Evolutionary conservation across 2,888 invertebrate genomes (phyloP).

Genomic region (Phyto melanocephala): DNA sequence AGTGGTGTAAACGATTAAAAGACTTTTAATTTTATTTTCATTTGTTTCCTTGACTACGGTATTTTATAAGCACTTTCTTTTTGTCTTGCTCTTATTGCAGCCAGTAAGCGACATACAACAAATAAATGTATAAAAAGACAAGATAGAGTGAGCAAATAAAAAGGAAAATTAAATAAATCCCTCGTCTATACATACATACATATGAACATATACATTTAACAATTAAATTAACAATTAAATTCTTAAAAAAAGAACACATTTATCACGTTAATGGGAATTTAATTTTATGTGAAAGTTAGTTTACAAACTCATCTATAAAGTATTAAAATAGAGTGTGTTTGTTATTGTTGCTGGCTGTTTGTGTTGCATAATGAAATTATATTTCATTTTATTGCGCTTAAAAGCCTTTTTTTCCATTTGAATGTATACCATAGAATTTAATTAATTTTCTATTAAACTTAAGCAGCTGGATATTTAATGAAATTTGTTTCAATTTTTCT

Average conservation of each 20-base stretch:
- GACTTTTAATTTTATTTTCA: conserved; percentile 52
- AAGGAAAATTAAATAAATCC: neutral
- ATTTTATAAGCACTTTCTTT: neutral
- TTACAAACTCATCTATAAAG: too few relatives aligned
- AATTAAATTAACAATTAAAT: conserved; percentile 49
- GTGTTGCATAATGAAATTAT: neutral
- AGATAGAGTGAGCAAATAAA: neutral
- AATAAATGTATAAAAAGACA: conserved; percentile 34
- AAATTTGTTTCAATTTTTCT: conserved; percentile 7
- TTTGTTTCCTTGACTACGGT: conserved; percentile 17
- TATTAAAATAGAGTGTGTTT: too few relatives aligned
- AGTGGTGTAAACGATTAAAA: conserved; percentile 58
- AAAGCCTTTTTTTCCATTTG: neutral
- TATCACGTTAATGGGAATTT: conserved; percentile 39
- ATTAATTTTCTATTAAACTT: conserved; percentile 36
- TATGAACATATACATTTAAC: too few relatives aligned
- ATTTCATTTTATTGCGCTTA: neutral
- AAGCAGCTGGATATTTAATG: conserved; percentile 7
- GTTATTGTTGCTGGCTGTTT: neutral
- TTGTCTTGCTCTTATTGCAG: neutral
- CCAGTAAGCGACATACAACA: conserved; percentile 27
- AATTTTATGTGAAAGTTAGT: conserved; percentile 42
- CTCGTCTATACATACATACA: conserved; percentile 42
- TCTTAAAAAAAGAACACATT: neutral
- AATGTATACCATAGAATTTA: conserved; percentile 28